Base-by-base conservation (phyloP, 2,797 vertebrate genomes). In the Rhabdomys pumilio region DNA sequence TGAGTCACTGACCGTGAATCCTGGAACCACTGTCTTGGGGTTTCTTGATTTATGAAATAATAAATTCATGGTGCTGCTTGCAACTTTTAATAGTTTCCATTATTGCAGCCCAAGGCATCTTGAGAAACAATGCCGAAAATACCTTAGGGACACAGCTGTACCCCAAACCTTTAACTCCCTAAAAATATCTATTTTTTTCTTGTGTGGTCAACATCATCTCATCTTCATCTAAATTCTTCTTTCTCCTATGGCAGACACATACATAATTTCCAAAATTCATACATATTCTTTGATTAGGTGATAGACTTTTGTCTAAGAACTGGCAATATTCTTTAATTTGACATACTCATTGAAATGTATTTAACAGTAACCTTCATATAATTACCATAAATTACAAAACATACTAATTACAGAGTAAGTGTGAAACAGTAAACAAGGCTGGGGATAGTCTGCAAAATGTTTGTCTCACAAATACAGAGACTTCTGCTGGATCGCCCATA, bases 121-220 rank as follows among this genome's bases (percentile, higher is more conserved):
- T 81, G 31, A 76, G 67, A 95, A 97, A 89, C 73, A 47, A 61
- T 65, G 31, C 34, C 87, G 53, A 86, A 92, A 93, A 93, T 44
- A 67, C 9, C 12, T 20, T 19, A 55, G 2, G 3, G 1, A 17
- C 3, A 67, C 29, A 57, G 38, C 34, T 29, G 15, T 47, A 15
- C 50, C 15, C 13, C 15, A 55, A 50, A 55, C 41, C 81, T 90
- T 63, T 94, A 67, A 53, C 59, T 65, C 34, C 57, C 2, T 82
- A 81, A 72, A 93, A 93, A 61, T 24, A 14, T 75, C 34, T 69
- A 14, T 82, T 53, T 63, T 65, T 73, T 55, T 41, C 41, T 24
- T 93, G 53, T 12, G 24, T 75, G 29, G 14, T 12, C 6, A 5
- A 12, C 11, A 1, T 59, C 57, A 80, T 26, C 38, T 29, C 14